Percentiles rank a stretch among this genome's conserved stretches.
Evolutionary conservation across 2,113 vertebrate species (phyloP).

Genomic region (Drymodes brunneopygia): DNA sequence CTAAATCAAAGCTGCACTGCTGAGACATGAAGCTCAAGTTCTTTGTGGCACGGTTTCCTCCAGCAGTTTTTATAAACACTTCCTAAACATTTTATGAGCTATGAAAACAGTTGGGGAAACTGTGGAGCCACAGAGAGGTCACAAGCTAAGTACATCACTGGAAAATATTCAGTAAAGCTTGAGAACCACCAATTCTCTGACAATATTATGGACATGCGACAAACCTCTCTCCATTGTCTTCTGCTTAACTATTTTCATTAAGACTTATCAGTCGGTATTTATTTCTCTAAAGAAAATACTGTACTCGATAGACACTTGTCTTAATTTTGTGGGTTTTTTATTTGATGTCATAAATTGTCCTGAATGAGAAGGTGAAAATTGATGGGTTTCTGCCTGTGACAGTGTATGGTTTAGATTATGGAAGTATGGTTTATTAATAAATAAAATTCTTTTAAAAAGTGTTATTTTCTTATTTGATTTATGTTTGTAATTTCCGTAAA

Average conservation of each 20-base stretch:
- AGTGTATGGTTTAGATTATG: conserved; percentile 31
- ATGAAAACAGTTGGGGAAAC: conserved; percentile 69
- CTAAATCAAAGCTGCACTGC: conserved; percentile 64
- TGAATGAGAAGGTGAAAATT: not conserved
- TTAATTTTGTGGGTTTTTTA: not conserved
- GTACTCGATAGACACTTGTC: not conserved
- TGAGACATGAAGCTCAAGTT: conserved; percentile 68
- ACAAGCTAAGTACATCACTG: conserved; percentile 65
- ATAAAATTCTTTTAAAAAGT: not conserved
- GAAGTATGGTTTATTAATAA: conserved; percentile 3
- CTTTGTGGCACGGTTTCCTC: conserved; percentile 69
- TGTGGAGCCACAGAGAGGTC: conserved; percentile 66
- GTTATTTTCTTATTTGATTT: conserved; percentile 44
- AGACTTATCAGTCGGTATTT: conserved; percentile 18
- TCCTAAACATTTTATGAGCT: conserved; percentile 74
- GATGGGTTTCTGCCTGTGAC: not conserved
- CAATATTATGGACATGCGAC: not conserved
- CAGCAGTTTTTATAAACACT: conserved; percentile 74
- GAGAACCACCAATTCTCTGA: conserved; percentile 11
- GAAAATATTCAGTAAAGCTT: conserved; percentile 49
- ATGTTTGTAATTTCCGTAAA: conserved; percentile 15
- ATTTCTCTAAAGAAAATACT: not conserved
- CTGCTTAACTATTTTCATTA: conserved; percentile 4
- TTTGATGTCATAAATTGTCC: not conserved
- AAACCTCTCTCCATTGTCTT: not conserved